These are phyloP conservation scores for Microctonus brassicae DNA, from an alignment of 2,888 invertebrate species.

Conservation along the genomic window DNA sequence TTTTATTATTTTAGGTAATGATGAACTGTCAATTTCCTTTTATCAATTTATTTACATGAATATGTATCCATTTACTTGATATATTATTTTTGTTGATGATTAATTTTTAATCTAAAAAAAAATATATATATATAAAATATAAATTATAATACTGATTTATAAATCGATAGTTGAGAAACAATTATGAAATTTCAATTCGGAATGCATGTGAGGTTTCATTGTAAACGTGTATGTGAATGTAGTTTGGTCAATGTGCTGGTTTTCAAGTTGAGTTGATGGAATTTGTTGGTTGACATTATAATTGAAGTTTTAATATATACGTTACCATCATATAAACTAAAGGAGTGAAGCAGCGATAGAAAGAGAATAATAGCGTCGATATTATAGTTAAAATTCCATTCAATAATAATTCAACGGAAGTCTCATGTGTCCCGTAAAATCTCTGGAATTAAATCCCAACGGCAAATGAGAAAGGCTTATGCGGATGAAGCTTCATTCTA, in stretches of 20 bases:
- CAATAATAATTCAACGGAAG: slow-evolving; percentile 40
- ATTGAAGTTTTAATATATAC: slow-evolving; percentile 40
- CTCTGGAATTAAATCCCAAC: slow-evolving; percentile 30
- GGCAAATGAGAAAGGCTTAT: neutral
- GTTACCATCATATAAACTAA: slow-evolving; percentile 23
- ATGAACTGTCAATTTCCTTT: too few species aligned
- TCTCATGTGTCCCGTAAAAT: slow-evolving; percentile 16
- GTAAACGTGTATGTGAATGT: neutral
- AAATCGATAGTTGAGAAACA: too few species aligned
- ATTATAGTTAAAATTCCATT: slow-evolving; percentile 43
- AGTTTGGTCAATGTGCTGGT: slow-evolving; percentile 1
- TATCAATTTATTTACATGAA: too few species aligned
- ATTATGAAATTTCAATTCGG: neutral
- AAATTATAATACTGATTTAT: too few species aligned
- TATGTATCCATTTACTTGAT: too few species aligned
- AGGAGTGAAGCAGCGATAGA: too few species aligned
- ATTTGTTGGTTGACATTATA: slow-evolving; percentile 45
- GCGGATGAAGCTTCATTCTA: neutral
- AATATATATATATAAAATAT: too few species aligned
- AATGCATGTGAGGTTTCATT: neutral
- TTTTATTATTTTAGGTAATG: too few species aligned
- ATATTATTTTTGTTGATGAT: too few species aligned
- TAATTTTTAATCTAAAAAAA: too few species aligned
- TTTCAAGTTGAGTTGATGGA: slow-evolving; percentile 45
- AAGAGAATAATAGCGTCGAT: slow-evolving; percentile 24